Evolutionary conservation across 2,797 vertebrate species (phyloP).

Genomic region (Parauchenoglanis punctatus): DNA sequence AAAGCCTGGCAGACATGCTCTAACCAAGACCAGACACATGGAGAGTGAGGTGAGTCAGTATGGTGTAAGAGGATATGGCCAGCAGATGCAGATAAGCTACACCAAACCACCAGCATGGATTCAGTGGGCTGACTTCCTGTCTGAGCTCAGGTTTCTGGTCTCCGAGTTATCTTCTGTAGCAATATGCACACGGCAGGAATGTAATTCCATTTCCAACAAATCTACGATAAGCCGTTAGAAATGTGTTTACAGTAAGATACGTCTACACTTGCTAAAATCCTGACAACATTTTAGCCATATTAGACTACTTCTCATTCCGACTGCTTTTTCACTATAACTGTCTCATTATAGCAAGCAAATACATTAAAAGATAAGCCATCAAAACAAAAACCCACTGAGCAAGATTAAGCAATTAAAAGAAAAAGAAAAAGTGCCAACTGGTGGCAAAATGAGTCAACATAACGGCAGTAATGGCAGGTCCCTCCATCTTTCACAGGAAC

Average conservation of each 20-base stretch:
- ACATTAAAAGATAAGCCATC: background rate
- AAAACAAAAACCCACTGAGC: background rate
- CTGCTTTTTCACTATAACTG: background rate
- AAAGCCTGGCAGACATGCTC: conserved; percentile 24
- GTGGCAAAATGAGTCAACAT: conserved; percentile 26
- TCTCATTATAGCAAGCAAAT: conserved; percentile 6
- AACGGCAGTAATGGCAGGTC: background rate
- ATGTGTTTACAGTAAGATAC: background rate
- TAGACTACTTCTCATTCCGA: background rate
- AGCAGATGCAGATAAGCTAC: background rate
- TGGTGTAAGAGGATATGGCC: conserved; percentile 32
- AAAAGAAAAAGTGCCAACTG: background rate
- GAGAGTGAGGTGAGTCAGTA: conserved; percentile 18
- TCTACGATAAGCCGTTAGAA: background rate
- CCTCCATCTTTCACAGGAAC: conserved; percentile 34
- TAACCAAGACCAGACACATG: conserved; percentile 9
- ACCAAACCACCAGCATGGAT: background rate
- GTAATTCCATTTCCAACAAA: conserved; percentile 1
- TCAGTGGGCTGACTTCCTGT: conserved; percentile 27
- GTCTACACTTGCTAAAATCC: background rate
- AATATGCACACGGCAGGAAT: background rate
- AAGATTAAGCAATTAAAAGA: background rate
- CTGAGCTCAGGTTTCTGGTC: conserved; percentile 23
- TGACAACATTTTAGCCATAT: background rate
- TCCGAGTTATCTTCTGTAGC: conserved; percentile 28